Percentiles rank a stretch among this genome's conserved stretches.
Conservation (phyloP, 2,113 vertebrate species). For the Sander lucioperca region DNA sequence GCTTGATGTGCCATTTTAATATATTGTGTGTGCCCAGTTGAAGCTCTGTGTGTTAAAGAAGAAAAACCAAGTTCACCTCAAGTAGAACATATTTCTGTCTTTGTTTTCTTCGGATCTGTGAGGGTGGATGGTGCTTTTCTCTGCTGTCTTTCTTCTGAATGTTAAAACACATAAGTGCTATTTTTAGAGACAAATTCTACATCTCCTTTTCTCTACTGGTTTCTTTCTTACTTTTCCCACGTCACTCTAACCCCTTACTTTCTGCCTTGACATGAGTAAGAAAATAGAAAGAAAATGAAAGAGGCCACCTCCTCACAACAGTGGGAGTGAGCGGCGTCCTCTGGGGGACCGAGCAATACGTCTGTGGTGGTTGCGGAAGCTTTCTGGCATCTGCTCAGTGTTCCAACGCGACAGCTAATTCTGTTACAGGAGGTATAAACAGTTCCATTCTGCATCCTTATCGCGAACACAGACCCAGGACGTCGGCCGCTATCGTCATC, state of each 20-base stretch:
- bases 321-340: slow-evolving; percentile 44
- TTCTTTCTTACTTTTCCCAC: background rate
- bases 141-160: background rate
- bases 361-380: slow-evolving; percentile 39
- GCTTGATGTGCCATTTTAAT: slow-evolving; percentile 5
- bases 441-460: slow-evolving; percentile 45
- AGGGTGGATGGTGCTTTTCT: background rate
- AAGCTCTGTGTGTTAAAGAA: background rate
- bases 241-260: background rate
- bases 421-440: slow-evolving; percentile 54
- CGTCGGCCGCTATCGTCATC: slow-evolving; percentile 41
- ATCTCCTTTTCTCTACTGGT: background rate
- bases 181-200: background rate
- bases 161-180: background rate
- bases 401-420: slow-evolving; percentile 59
- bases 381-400: slow-evolving; percentile 45
- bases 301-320: slow-evolving; percentile 54
- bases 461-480: slow-evolving; percentile 44
- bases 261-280: slow-evolving; percentile 16
- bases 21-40: background rate
- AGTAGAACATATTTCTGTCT: background rate
- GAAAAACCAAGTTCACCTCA: background rate
- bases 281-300: slow-evolving; percentile 14
- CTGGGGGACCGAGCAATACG: background rate
- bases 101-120: background rate